These are phyloP conservation scores for Ctenopoma kingsleyae DNA, from an alignment of 2,797 vertebrate genomes.

Conservation along the genomic window DNA sequence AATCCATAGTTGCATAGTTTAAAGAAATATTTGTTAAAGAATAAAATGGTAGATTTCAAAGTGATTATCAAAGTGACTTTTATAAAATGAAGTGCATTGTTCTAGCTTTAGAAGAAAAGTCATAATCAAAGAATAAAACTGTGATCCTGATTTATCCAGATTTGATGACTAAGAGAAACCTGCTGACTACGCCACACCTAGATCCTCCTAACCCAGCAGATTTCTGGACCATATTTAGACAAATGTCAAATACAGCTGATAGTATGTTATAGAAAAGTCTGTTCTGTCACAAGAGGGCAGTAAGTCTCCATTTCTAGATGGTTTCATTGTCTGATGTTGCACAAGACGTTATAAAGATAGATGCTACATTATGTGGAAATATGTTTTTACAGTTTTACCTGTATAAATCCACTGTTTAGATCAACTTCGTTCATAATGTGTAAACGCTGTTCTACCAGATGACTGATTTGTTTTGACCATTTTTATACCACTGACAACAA, in stretches of 20 bases:
- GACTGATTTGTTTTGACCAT: not conserved
- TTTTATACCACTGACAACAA: not conserved
- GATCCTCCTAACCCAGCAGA: not conserved
- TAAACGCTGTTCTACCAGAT: not conserved
- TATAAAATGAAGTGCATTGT: not conserved
- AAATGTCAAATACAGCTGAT: not conserved
- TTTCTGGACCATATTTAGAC: not conserved
- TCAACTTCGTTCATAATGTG: not conserved
- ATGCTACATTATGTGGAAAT: not conserved
- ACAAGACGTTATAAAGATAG: not conserved
- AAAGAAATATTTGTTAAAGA: not conserved
- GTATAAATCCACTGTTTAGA: not conserved
- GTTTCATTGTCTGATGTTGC: not conserved
- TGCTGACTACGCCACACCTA: not conserved
- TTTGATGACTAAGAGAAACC: conserved; percentile 2
- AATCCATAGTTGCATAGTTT: not conserved
- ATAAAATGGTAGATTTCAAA: conserved; percentile 8
- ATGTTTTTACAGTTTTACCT: not conserved
- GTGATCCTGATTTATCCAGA: not conserved
- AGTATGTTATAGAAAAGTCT: not conserved
- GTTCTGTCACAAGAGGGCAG: conserved; percentile 77
- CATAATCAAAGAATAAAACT: conserved; percentile 1
- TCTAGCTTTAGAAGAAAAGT: not conserved
- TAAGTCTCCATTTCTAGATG: conserved; percentile 43
- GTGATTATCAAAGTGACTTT: not conserved